These are phyloP conservation scores for Clitarchus hookeri DNA, from an alignment of 2,888 invertebrate genomes.

Conservation along the genomic window DNA sequence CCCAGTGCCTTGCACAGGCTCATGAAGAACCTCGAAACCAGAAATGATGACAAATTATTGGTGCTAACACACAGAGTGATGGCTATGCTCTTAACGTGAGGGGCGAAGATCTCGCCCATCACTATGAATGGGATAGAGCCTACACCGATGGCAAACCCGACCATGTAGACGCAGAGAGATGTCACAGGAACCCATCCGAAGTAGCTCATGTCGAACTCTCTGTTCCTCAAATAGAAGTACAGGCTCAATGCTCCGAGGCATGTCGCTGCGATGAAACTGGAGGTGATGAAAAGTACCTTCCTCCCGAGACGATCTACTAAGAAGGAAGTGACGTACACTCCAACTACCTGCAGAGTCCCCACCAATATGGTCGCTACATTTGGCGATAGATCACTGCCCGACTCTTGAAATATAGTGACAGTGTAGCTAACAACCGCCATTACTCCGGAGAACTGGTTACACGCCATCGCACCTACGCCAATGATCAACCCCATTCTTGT, in stretches of 20 bases:
- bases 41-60: conserved; percentile 52
- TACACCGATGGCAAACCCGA: conserved; percentile 36
- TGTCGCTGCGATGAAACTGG: conserved; percentile 51
- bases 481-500: conserved; percentile 53
- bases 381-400: conserved; percentile 48
- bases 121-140: conserved; percentile 35
- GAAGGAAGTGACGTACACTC: conserved; percentile 47
- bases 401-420: conserved; percentile 49
- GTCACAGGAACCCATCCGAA: conserved; percentile 37
- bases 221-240: conserved; percentile 49
- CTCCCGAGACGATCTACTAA: conserved; percentile 56
- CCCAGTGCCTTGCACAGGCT: conserved; percentile 52
- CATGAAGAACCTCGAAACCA: conserved; percentile 55
- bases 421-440: conserved; percentile 54
- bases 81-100: conserved; percentile 35
- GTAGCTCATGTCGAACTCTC: conserved; percentile 32
- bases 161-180: conserved; percentile 31
- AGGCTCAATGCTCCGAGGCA: conserved; percentile 49
- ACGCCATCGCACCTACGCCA: conserved; percentile 51
- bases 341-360: conserved; percentile 52
- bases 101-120: conserved; percentile 36
- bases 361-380: conserved; percentile 54
- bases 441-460: conserved; percentile 57
- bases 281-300: conserved; percentile 54
- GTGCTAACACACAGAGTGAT: conserved; percentile 34